Evolutionary conservation across 2,888 invertebrate genomes (phyloP), one percentile per base, ranked within the genome.

Genomic region (Matsumyia berberina): DNA sequence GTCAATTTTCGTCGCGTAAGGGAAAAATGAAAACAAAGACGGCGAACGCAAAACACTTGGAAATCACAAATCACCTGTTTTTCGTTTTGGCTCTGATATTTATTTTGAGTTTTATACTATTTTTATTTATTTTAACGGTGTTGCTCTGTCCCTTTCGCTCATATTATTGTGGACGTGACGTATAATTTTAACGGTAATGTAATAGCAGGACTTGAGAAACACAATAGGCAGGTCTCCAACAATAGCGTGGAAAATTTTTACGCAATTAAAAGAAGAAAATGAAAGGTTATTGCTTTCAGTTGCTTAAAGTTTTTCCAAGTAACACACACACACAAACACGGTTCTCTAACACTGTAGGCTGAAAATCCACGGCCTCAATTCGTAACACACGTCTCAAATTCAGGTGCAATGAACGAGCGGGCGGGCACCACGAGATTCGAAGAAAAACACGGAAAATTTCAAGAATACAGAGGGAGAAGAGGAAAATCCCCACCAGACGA

Each of bases 381-480:
- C 15, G 35, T n/a, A 53, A 19, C 6, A 39, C 17, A 33, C 62
- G 29, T 29, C 39, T 57, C 24, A 7, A 42, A 42, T 67, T 60
- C 67, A 60, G 57, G 66, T 76, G 49, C 76, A 76, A 76, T 58
- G 66, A 66, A 76, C 66, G 64, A 29, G 46, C 24, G 4, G 19
- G 33, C 39, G 6, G n/a, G 66, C n/a, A 51, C 12, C n/a, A 35
- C 24, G n/a, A 33, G 35, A 60, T 19, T 42, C 9, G 9, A 33
- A 58, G 67, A 51, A 67, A 76, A 74, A 42, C 31, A 35, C 35
- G 60, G 69, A 69, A 58, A 77, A 69, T 70, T 64, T 49, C 42
- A 12, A 44, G 15, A 60, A 60, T n/a, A 58, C 42, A 37, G 11
- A 1, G 2, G 29, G 9, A 17, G 37, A 51, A 37, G 1, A 57